These are phyloP conservation scores for Tortricodes alternella DNA, from an alignment of 2,888 invertebrate species.

Conservation along the genomic window DNA sequence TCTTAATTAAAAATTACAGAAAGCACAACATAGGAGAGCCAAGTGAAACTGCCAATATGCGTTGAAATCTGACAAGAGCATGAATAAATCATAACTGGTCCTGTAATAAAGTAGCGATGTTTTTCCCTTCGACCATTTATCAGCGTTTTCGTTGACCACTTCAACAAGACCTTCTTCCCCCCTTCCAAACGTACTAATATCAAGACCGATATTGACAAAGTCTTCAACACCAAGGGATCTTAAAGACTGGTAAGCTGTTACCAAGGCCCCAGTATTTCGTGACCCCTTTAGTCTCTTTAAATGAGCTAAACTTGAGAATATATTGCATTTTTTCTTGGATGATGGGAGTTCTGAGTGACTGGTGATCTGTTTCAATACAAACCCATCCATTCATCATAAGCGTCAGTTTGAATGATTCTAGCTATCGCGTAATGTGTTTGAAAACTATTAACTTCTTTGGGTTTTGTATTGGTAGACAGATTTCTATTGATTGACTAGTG, in stretches of 20 bases:
- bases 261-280: conserved; percentile 1
- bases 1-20: not conserved
- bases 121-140: conserved; percentile 76
- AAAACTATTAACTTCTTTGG: conserved; percentile 58
- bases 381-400: conserved; percentile 67
- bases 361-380: conserved; percentile 58
- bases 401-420: conserved; percentile 59
- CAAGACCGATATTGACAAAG: not conserved
- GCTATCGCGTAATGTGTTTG: conserved; percentile 70
- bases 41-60: conserved; percentile 55
- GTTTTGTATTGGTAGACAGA: conserved; percentile 38
- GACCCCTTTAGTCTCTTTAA: conserved; percentile 10
- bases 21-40: conserved; percentile 38
- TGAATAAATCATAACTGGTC: conserved; percentile 79
- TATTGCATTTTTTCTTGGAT: not conserved
- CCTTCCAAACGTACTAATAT: conserved; percentile 20
- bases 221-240: conserved; percentile 5
- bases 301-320: not conserved
- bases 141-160: conserved; percentile 62
- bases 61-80: conserved; percentile 72
- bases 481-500: not conserved
- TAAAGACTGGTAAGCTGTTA: conserved; percentile 3
- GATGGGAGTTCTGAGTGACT: conserved; percentile 40
- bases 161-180: conserved; percentile 42
- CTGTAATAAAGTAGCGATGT: conserved; percentile 80